Conservation (phyloP, 2,113 vertebrate species). For the Petroica traversi region DNA sequence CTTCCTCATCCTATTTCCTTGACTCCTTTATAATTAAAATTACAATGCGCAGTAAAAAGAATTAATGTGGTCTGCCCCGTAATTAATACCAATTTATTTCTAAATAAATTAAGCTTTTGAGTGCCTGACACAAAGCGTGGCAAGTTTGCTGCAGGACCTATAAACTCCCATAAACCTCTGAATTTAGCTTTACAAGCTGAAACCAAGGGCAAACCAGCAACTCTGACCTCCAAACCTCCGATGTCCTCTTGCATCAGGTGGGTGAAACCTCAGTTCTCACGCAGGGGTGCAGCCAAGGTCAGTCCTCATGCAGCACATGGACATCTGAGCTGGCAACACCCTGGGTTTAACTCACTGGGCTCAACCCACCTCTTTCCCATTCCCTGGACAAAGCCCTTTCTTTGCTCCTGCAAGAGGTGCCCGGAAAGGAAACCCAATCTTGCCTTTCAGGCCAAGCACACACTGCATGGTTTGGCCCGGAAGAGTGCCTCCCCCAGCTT, state of each 20-base stretch:
- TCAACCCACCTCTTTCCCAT: not conserved
- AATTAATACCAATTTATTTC: not conserved
- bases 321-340: not conserved
- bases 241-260: not conserved
- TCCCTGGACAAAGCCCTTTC: not conserved
- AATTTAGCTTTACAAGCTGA: not conserved
- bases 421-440: not conserved
- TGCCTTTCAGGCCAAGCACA: not conserved
- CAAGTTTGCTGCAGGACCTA: not conserved
- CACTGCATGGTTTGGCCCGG: not conserved
- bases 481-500: not conserved
- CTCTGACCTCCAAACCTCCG: not conserved
- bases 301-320: accelerated
- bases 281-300: not conserved
- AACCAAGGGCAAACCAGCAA: not conserved
- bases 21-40: not conserved
- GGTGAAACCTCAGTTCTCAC: not conserved
- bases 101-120: not conserved
- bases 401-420: not conserved
- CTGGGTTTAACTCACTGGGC: not conserved
- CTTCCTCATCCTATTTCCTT: not conserved
- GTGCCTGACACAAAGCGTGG: not conserved
- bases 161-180: not conserved
- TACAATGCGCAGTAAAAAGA: not conserved
- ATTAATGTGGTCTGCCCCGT: not conserved